These are phyloP conservation scores for Gephyroberyx darwinii DNA, from an alignment of 2,797 vertebrate genomes.

Conservation along the genomic window DNA sequence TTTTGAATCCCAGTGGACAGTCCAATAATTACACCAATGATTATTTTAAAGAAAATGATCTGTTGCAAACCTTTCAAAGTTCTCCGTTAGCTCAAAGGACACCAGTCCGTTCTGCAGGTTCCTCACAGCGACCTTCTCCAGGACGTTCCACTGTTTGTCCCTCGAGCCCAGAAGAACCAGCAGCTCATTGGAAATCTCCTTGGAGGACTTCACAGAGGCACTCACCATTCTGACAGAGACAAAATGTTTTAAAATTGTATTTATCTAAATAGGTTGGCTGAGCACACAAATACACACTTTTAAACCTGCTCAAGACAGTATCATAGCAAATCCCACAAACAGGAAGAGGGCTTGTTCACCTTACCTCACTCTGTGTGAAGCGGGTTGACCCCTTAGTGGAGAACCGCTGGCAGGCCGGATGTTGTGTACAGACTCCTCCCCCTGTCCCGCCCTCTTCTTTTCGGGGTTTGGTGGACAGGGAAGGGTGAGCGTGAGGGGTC, in stretches of 20 bases:
- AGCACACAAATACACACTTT: too few species aligned
- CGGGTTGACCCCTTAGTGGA: constrained; percentile 48
- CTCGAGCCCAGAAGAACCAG: constrained; percentile 83
- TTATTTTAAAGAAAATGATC: background rate
- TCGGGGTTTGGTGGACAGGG: constrained; percentile 86
- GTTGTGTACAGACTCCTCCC: constrained; percentile 62
- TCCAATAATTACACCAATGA: too few species aligned
- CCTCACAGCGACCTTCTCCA: constrained; percentile 80
- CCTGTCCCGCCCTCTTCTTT: constrained; percentile 68
- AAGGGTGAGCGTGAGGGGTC: constrained; percentile 80
- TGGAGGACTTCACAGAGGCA: constrained; percentile 73
- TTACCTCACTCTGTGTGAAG: constrained; percentile 50
- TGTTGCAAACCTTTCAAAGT: constrained; percentile 83
- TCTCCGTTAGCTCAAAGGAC: constrained; percentile 86
- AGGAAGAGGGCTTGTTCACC: background rate
- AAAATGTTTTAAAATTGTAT: too few species aligned
- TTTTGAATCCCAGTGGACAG: too few species aligned
- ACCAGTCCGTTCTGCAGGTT: constrained; percentile 84
- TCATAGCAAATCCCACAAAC: background rate
- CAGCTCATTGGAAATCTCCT: constrained; percentile 73
- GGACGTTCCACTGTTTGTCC: constrained; percentile 83
- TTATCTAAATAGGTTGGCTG: too few species aligned
- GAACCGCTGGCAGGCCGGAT: constrained; percentile 47
- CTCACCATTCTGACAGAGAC: constrained; percentile 71
- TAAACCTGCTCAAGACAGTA: background rate